Base-by-base conservation (phyloP, 2,888 invertebrate genomes). In the Minunthozetes semirufus region DNA sequence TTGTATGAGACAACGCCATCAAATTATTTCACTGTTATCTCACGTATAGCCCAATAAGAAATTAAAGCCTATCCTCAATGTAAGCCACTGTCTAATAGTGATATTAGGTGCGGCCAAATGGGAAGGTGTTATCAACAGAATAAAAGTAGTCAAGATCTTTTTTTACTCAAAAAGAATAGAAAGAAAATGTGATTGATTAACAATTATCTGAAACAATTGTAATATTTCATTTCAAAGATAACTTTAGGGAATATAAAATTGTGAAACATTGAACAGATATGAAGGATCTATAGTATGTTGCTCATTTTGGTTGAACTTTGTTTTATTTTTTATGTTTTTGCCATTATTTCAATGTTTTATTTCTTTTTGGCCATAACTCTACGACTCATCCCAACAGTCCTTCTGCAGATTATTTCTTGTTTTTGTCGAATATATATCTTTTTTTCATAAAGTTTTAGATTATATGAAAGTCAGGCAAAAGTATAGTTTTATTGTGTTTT, bases 391-490 rank as follows among this genome's bases (percentile, higher is more conserved):
- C 9, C 22, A 15, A 8, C 53, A 25, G 11, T 56, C 22, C 56
- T 13, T 3, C 25, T 33, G 33, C 33, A 33, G 33, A 25, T 22
- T 25, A 13, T 56, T 56, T 53, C 4, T n/a, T 53, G n/a, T 53
- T 6, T 50, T 53, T 53, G 53, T 53, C n/a, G 15, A n/a, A n/a
- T n/a, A 53, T 53, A 56, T 56, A 19, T 19, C 19, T 8, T 56
- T 56, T 48, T 56, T 56, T 56, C 56, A 56, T 56, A 56, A 6
- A 56, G 56, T 56, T 56, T 56, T 56, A 56, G 22, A 56, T 56
- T 56, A 56, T 56, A 56, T 56, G 22, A 56, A 56, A 56, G 56
- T 56, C 56, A 25, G 22, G 25, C n/a, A 53, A 53, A 53, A n/a
- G 8, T 53, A 53, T 19, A 53, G 19, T n/a, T 56, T 11, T 56